Base-by-base conservation (phyloP, 1,140 invertebrate genomes). In the Panagrolaimus sp. region DNA sequence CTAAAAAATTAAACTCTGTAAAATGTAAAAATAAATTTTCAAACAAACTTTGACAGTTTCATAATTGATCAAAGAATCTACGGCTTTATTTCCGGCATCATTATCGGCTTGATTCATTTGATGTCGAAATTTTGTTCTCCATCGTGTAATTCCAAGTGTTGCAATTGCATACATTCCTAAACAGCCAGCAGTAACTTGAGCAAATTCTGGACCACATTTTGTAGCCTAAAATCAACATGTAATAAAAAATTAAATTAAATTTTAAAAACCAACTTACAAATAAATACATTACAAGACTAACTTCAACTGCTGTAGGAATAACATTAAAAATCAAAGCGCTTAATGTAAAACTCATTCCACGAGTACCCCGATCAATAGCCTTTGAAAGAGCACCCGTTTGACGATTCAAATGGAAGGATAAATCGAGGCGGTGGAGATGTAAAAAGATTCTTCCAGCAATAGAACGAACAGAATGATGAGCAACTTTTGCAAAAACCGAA, bases 31-130 rank as follows among this genome's bases (percentile, higher is more conserved):
- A 23, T 67, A n/a, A n/a, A n/a, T n/a, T n/a, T n/a, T 9, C 0
- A 23, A 25, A 38, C 13, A 42, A 27, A 93, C 91, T 87, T 98
- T 99, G 1, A 98, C 96, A 75, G 96, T 98, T 88, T 98, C 96
- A 85, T 95, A 99, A 86, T 99, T 99, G 71, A 98, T 96, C 9
- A 99, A 87, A 0, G 96, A 98, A 86, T 99, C 96, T 66, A 98
- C 89, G 16, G 95, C 95, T 86, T 92, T 92, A 84, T 95, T 96
- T 20, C 95, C 93, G 2, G 96, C 93, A 84, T 96, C 92, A 84
- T 96, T 96, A 87, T 99, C 96, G 0, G 96, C 94, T 85, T 89
- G 88, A 86, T 99, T 99, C 96, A 98, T 99, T 78, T 89, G 88
- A 43, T 96, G 88, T 38, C 96, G 88, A 84, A 98, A 98, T 84